Evolutionary conservation across 2,888 invertebrate genomes (phyloP).

Genomic region (Leptinotarsa peninsularis): DNA sequence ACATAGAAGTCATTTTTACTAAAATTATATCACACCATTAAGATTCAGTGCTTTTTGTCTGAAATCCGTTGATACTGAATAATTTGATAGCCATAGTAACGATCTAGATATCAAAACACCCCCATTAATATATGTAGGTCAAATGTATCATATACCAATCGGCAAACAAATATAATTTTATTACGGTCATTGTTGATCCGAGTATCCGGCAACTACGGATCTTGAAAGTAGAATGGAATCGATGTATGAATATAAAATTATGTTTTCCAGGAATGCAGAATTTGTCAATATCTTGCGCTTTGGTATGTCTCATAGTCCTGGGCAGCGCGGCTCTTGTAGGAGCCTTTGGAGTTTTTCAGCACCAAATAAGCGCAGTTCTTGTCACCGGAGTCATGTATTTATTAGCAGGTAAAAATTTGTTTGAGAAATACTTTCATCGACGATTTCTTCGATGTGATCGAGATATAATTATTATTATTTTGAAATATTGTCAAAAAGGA

Average conservation of each 20-base stretch:
- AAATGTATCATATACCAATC: neutral
- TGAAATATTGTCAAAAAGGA: neutral
- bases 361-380: conserved; percentile 93
- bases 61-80: neutral
- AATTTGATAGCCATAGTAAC: neutral
- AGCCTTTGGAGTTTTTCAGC: conserved; percentile 87
- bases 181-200: conserved; percentile 8
- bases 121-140: conserved; percentile 7
- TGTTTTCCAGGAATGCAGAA: conserved; percentile 88
- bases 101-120: neutral
- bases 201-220: neutral
- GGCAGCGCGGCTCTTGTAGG: conserved; percentile 90
- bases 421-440: neutral
- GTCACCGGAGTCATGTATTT: conserved; percentile 95
- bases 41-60: too few relatives aligned
- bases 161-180: conserved; percentile 7
- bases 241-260: conserved; percentile 6
- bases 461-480: neutral
- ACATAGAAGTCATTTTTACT: neutral
- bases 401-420: conserved; percentile 79
- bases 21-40: neutral
- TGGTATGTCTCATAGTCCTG: conserved; percentile 90
- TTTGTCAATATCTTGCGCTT: conserved; percentile 92
- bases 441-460: neutral
- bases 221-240: neutral